phyloP scores from a whole-genome alignment of 2,113 vertebrate species.

The Pao palembangensis region DNA sequence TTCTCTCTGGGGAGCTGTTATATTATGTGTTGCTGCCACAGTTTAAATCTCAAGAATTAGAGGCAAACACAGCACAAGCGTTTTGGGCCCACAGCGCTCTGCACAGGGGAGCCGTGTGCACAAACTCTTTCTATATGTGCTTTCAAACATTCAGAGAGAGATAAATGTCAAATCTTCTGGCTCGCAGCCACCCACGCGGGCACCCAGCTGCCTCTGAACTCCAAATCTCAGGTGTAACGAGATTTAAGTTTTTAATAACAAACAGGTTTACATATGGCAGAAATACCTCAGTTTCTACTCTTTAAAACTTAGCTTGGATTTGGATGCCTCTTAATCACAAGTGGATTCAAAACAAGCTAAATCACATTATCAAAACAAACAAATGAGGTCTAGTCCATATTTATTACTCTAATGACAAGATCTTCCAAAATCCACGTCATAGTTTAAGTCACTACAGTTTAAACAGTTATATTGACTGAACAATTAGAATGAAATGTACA shows the following conservation, averaged over 20 bases:
- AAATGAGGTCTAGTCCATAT: slow-evolving; percentile 23
- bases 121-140: slow-evolving; percentile 22
- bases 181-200: not conserved
- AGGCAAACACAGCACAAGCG: slow-evolving; percentile 48
- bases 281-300: not conserved
- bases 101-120: slow-evolving; percentile 38
- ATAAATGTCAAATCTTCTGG: slow-evolving; percentile 30
- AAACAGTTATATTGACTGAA: no score
- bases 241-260: slow-evolving; percentile 20
- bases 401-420: slow-evolving; percentile 31
- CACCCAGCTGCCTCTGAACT: slow-evolving; percentile 19
- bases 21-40: slow-evolving; percentile 61
- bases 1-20: slow-evolving; percentile 65
- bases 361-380: slow-evolving; percentile 31
- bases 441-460: slow-evolving; percentile 8
- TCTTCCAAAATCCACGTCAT: slow-evolving; percentile 4
- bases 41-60: slow-evolving; percentile 61
- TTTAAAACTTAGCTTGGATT: not conserved
- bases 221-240: slow-evolving; percentile 8
- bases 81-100: slow-evolving; percentile 37
- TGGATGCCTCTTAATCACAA: slow-evolving; percentile 16
- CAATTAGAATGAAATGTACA: no score
- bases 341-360: slow-evolving; percentile 26
- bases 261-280: slow-evolving; percentile 3
- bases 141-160: not conserved